Evolutionary conservation across 1,140 invertebrate species (phyloP), one percentile per base, ranked within the genome.

Genomic region (Brachionus rotundiformis): DNA sequence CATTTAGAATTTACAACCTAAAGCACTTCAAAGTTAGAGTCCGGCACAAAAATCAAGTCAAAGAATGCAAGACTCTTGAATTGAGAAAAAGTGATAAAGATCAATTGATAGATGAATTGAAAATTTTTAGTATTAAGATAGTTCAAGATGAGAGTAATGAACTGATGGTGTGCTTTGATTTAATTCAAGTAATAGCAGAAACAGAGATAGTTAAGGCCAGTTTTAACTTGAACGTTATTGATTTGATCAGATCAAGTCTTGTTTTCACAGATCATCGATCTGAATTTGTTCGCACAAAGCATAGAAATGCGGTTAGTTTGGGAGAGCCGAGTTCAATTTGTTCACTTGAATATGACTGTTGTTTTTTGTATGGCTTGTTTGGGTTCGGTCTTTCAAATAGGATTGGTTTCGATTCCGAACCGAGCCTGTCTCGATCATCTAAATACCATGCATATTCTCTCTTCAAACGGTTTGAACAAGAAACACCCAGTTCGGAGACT

Each of bases 351-450:
- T 33, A 36, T 11, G 63, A 68, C 16, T 68, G 31, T 7, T 68
- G 63, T 68, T 68, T 68, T 68, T 5, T 68, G n/a, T 68, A 68
- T 36, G 63, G 63, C 16, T n/a, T 68, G n/a, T 68, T 68, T 36
- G 63, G 63, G 3, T 68, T 36, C 19, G 63, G 63, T 33, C 31
- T 33, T 16, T 68, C 63, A 4, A 68, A 68, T 68, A 68, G 63
- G 36, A n/a, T 68, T 19, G 8, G 13, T 33, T 68, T 68, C 36
- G 31, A 33, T n/a, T 33, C 31, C 2, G 16, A 36, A 8, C 31
- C 31, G 16, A 68, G 10, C 36, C 31, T 16, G 3, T 8, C 29
- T 39, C 2, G 19, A 5, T 36, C 31, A 39, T 36, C 63, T n/a
- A 68, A 68, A 33, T 36, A 68, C 7, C 0, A 8, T 0, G 63